phyloP scores from a whole-genome alignment of 2,113 vertebrate species.

The Gymnorhina tibicen region DNA sequence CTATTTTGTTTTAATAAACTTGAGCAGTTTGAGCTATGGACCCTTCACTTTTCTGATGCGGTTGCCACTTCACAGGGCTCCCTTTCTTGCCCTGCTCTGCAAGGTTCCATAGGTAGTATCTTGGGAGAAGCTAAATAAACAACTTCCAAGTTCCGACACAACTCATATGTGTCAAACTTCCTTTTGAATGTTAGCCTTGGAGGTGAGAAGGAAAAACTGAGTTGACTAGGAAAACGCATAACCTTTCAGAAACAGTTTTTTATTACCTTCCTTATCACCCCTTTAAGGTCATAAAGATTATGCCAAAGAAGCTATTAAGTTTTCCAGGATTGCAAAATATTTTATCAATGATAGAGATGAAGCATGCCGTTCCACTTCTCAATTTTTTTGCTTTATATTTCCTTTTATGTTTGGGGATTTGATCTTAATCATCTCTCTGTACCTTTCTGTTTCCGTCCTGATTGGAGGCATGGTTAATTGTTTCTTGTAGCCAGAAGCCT shows the following conservation, averaged over 20 bases:
- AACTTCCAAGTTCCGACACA: conserved; percentile 36
- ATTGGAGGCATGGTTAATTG: conserved; percentile 28
- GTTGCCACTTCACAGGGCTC: neutral
- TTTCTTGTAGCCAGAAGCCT: conserved; percentile 35
- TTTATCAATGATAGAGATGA: conserved; percentile 59
- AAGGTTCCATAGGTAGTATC: neutral
- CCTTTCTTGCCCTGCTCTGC: conserved; percentile 9
- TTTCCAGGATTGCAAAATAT: conserved; percentile 66
- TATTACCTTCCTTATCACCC: conserved; percentile 57
- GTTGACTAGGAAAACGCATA: conserved; percentile 29
- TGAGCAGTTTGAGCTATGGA: conserved; percentile 26
- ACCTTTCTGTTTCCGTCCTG: conserved; percentile 15
- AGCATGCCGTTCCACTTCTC: conserved; percentile 51
- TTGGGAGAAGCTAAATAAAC: conserved; percentile 50
- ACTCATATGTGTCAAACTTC: conserved; percentile 18
- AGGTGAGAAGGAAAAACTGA: conserved; percentile 41
- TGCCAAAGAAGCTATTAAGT: conserved; percentile 47
- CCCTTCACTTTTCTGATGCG: neutral
- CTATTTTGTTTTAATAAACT: conserved; percentile 57
- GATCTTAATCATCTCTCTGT: conserved; percentile 44
- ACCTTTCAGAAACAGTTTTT: conserved; percentile 53
- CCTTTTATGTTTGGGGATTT: conserved; percentile 47
- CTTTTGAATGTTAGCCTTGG: conserved; percentile 43
- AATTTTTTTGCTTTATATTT: conserved; percentile 39
- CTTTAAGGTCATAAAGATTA: conserved; percentile 59